Evolutionary conservation across 2,888 invertebrate species (phyloP), one percentile per base, ranked within the genome.

Genomic region (Catocala nupta): DNA sequence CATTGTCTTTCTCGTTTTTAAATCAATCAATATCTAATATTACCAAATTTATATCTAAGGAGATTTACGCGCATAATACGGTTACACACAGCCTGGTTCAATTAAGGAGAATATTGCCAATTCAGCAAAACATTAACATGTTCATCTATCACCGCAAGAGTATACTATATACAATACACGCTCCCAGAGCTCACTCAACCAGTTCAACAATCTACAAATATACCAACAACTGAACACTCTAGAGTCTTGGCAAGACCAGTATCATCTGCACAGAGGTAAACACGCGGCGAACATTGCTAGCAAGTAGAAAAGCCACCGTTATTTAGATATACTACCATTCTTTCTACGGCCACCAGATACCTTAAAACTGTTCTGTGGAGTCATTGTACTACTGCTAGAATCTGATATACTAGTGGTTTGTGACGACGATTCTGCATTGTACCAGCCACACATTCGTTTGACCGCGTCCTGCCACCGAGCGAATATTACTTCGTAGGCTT

Each of bases 381-480:
- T 77, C 0, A 81, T 57, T 0, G 85, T 77, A 25, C 61, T 81
- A 25, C 62, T 77, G n/a, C 75, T 85, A 0, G 85, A 83, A 25
- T 87, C 88, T 1, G 86, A 74, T 10, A 87, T 77, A 25, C 25
- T 25, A 5, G 75, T 69, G 0, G 65, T 57, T 0, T 78, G 80
- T 0, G 71, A 65, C 0, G 80, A 53, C 9, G 76, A 77, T 1
- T 79, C 77, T 0, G 82, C 83, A 0, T 68, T 65, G 70, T 95
- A 95, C 96, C 96, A 96, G 5, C 94, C 93, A 64, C 93, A 91
- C 84, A 95, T 93, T 5, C 96, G 85, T 45, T 90, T 88, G 0
- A 95, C 93, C 0, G 96, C 96, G 69, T 95, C 91, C 73, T 95
- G 94, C 96, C 96, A 96, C 43, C 95, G 88, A 0, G 81, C 74